A percentile compares a stretch with the other conserved stretches of the same genome.
Conservation (phyloP, 2,888 invertebrate species). For the Pachydiplax longipennis region DNA sequence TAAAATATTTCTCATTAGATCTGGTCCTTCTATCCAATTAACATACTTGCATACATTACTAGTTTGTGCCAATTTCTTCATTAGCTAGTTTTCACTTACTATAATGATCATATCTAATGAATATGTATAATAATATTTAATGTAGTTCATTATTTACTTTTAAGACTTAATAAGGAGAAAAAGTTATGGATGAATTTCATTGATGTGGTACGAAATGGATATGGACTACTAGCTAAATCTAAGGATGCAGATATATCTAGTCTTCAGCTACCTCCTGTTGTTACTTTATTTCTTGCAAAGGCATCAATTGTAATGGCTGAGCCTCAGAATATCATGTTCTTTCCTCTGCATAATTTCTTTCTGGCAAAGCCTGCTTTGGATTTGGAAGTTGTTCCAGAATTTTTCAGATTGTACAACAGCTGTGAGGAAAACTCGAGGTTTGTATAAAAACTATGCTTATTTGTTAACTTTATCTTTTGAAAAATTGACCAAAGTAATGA, state of each 20-base stretch:
- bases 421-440: conserved; percentile 67
- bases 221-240: conserved; percentile 55
- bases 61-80: no score
- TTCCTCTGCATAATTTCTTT: conserved; percentile 78
- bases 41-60: no score
- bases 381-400: conserved; percentile 83
- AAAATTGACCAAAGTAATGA: not conserved
- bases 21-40: no score
- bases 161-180: conserved; percentile 68
- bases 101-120: not conserved
- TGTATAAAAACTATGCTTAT: not conserved
- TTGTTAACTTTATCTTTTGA: not conserved
- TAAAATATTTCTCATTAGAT: no score
- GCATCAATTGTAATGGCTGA: conserved; percentile 75
- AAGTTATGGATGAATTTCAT: conserved; percentile 73
- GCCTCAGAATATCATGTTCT: conserved; percentile 78
- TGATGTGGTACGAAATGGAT: conserved; percentile 71
- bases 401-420: conserved; percentile 84
- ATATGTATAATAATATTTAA: conserved; percentile 47
- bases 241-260: conserved; percentile 54
- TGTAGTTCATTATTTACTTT: conserved; percentile 36
- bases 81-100: not conserved
- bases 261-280: conserved; percentile 67
- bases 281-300: conserved; percentile 75
- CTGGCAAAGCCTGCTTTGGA: conserved; percentile 80